Conservation (phyloP, 2,797 vertebrate genomes). For the Rhinichthys osculus region DNA sequence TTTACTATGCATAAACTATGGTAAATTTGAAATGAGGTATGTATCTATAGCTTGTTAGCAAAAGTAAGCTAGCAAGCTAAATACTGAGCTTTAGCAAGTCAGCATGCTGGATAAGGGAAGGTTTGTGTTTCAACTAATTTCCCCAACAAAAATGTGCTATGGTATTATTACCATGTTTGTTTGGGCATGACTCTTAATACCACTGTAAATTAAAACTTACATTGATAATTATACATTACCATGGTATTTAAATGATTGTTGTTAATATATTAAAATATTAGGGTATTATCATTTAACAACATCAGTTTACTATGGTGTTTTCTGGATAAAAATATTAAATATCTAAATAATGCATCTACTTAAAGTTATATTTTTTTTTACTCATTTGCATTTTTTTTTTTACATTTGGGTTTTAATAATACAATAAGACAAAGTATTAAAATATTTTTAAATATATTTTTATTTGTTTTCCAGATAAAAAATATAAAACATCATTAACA, state of each 20-base stretch:
- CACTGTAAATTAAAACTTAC: neutral
- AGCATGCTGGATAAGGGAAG: neutral
- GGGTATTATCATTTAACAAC: neutral
- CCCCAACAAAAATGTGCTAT: neutral
- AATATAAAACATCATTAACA: neutral
- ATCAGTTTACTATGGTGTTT: neutral
- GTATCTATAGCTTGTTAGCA: neutral
- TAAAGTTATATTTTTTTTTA: neutral
- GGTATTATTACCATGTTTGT: neutral
- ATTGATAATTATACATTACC: neutral
- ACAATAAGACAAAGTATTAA: neutral
- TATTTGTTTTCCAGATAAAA: neutral
- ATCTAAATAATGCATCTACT: neutral
- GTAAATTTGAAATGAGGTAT: neutral
- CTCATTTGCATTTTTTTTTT: neutral
- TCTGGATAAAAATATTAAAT: neutral
- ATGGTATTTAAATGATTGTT: neutral
- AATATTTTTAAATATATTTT: neutral
- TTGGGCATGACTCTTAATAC: neutral
- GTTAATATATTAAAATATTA: neutral
- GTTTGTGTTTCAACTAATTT: neutral
- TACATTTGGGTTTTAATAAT: neutral
- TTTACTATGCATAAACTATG: neutral
- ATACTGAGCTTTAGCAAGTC: neutral
- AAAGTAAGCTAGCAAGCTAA: neutral